A percentile compares a stretch with the other conserved stretches of the same genome.
Conservation (phyloP, 2,797 vertebrate genomes). For the Sebastes vulpes region DNA sequence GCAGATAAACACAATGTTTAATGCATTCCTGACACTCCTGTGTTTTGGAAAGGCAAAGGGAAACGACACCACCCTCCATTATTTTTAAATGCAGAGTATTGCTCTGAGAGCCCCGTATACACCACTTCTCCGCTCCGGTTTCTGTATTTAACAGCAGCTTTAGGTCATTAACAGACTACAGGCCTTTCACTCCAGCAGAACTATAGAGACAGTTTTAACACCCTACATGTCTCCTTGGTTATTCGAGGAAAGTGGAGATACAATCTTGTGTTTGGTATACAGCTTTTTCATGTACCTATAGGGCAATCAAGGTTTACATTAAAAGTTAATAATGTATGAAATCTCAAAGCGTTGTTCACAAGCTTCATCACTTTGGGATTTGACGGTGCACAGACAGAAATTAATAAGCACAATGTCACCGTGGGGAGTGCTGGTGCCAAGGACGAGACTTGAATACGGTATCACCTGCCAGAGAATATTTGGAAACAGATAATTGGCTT, state of each 20-base stretch:
- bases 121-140: no score
- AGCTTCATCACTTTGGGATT: neutral
- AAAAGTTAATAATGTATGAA: neutral
- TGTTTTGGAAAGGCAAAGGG: no score
- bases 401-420: conserved; percentile 14
- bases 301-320: neutral
- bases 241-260: neutral
- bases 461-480: conserved; percentile 38
- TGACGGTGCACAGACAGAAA: neutral
- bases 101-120: no score
- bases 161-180: no score
- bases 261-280: neutral
- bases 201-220: neutral
- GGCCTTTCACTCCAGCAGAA: neutral
- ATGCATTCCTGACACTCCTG: no score
- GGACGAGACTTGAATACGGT: conserved; percentile 12
- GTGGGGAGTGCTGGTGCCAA: conserved; percentile 5
- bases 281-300: neutral
- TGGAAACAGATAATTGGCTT: conserved; percentile 37
- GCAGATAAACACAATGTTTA: no score
- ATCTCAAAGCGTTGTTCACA: neutral
- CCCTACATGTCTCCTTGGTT: neutral
- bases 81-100: no score
- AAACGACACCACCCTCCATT: no score
- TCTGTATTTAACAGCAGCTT: no score